Evolutionary conservation across 2,113 vertebrate species (phyloP), one percentile per base, ranked within the genome.

Genomic region (Ploceus nigricollis): DNA sequence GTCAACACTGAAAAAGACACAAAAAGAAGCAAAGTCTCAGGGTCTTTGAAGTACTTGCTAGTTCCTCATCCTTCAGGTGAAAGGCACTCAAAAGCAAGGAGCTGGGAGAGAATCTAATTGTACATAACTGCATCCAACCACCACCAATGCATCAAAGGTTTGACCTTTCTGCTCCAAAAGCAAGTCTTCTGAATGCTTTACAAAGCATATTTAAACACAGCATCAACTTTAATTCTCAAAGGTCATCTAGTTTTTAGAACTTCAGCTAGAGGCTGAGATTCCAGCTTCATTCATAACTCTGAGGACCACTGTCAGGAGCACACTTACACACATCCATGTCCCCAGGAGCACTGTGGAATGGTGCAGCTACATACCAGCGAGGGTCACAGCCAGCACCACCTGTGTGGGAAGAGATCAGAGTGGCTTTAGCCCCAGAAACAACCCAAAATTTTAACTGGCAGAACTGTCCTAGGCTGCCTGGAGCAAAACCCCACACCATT

Each of bases 101-200:
- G 37, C 18, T 40, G 14, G 11, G n/a, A 77, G 23, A 9, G 31
- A 93, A 78, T 35, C 5, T n/a, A 3, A 2, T 4, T 0, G 0
- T n/a, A 58, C 2, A 2, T 27, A 90, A 72, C 42, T 73, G 27
- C 63, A 51, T 35, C 42, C 58, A 92, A 9, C 13, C 44, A 58
- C 16, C 19, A 87, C 3, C 13, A 37, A 12, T 11, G 83, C 16
- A 73, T 39, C n/a, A 70, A 80, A 90, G 35, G 8, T 54, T 65
- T 83, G 50, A 68, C 64, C 56, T 64, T 78, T 53, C 68, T 65
- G 51, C 47, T 91, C 51, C 56, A 61, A 73, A 85, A 73, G 7
- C 15, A 56, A 8, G 7, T 33, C 33, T 87, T 63, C 39, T 45
- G 31, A 82, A 87, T 30, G 48, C 70, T 85, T 85, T 71, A 64